A percentile compares a stretch with the other conserved stretches of the same genome.
Evolutionary conservation across 2,888 invertebrate genomes (phyloP).

Genomic region (Anthrax anthrax): DNA sequence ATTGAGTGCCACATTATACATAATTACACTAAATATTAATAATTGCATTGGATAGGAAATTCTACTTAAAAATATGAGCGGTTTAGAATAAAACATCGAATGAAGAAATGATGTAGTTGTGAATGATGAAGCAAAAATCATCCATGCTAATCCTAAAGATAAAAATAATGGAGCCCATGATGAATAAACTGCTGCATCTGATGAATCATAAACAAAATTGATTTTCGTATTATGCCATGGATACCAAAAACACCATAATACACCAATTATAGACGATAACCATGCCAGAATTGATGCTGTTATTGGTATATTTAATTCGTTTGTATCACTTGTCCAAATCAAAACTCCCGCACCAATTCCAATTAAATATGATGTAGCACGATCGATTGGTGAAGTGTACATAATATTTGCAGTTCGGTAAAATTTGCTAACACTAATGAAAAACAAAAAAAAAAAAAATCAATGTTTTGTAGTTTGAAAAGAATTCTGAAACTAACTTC

Average conservation of each 20-base stretch:
- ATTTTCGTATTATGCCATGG: constrained; percentile 42
- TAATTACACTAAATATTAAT: constrained; percentile 49
- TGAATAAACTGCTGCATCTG: constrained; percentile 48
- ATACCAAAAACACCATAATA: constrained; percentile 42
- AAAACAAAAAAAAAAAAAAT: background rate
- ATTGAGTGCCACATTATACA: constrained; percentile 48
- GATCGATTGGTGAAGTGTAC: constrained; percentile 45
- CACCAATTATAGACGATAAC: constrained; percentile 18
- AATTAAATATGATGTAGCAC: constrained; percentile 49
- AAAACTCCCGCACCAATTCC: constrained; percentile 48
- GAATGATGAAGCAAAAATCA: constrained; percentile 35
- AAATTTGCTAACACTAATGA: constrained; percentile 49
- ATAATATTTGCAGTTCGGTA: constrained; percentile 52
- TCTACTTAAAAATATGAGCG: constrained; percentile 45
- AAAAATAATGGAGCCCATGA: constrained; percentile 49
- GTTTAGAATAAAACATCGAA: constrained; percentile 36
- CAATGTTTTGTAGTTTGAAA: background rate
- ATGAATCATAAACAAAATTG: constrained; percentile 44
- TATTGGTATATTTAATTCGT: constrained; percentile 1
- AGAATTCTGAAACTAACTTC: constrained; percentile 38
- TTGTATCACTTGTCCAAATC: background rate
- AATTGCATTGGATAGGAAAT: constrained; percentile 53
- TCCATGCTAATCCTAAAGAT: constrained; percentile 46
- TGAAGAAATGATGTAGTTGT: background rate
- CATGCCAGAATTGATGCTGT: constrained; percentile 18